Base-by-base conservation (phyloP, 2,113 vertebrate species). In the Artemisiospiza belli region DNA sequence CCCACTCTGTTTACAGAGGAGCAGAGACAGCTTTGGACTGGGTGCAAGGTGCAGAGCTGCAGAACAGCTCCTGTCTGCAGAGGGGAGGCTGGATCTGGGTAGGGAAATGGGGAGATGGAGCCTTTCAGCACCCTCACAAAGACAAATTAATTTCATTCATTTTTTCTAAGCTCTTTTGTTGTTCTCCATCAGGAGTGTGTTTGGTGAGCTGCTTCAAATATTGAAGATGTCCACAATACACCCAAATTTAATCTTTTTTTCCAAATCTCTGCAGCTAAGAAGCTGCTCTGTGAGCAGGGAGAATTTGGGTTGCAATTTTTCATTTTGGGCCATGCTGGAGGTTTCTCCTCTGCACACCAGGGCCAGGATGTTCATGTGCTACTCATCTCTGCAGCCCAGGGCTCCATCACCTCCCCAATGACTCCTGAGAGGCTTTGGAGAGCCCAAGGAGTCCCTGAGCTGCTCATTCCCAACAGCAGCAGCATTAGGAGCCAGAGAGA, bases 1-100 rank as follows among this genome's bases (percentile, higher is more conserved):
- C 73, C 16, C 12, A 2, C 70, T 15, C 46, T 0, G 0, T 44
- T 43, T 8, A 39, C 37, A 39, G 37, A 39, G 37, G 37, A 39
- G 14, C 54, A 7, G 78, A 3, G 57, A 11, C 70, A 61, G 89
- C 76, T 59, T 12, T 57, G 86, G 41, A 6, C 62, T 21, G 66
- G 77, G 15, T 39, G 27, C 44, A 82, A 8, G 0, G 0, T 23
- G 28, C 43, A 10, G 75, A 43, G 69, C 8, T 68, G 87, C 43
- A 22, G 47, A 43, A 4, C 13, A 59, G 61, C 61, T 66, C 70
- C 52, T 54, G 37, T 15, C 70, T 79, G 31, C 9, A 3, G 6
- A 73, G 51, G 58, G 51, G 17, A 75, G 39, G 41, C 68, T 70
- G 55, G 22, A 3, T 74, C 80, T 70, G 64, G 77, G 49, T 2